Evolutionary conservation across 2,113 vertebrate genomes (phyloP).

Genomic region (Oncorhynchus masou): DNA sequence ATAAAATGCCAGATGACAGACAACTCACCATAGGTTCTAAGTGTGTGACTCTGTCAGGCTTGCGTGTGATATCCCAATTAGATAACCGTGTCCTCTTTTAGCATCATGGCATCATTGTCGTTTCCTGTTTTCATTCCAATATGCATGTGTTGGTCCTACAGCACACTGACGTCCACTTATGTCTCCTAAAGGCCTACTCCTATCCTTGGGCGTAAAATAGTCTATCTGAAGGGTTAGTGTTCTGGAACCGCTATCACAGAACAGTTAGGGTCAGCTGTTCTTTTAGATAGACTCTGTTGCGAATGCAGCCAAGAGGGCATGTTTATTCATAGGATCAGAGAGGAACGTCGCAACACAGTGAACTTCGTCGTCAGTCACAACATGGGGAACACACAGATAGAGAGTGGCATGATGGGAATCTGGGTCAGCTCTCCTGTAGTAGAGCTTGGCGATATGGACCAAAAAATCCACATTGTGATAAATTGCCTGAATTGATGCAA

Average conservation of each 20-base stretch:
- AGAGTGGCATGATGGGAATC: constrained; percentile 17
- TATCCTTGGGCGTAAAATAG: no score
- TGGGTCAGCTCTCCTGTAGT: constrained; percentile 36
- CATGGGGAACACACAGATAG: not conserved
- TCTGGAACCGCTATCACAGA: not conserved
- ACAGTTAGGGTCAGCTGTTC: not conserved
- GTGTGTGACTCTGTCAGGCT: not conserved
- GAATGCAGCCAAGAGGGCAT: not conserved
- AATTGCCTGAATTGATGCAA: no score
- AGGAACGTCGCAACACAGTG: not conserved
- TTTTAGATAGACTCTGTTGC: not conserved
- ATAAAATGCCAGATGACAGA: not conserved
- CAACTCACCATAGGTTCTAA: constrained; percentile 5
- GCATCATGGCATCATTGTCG: not conserved
- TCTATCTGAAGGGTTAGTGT: not conserved
- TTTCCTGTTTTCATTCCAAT: not conserved
- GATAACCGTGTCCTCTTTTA: not conserved
- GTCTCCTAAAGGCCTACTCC: no score
- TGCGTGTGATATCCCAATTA: not conserved
- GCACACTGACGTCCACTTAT: not conserved
- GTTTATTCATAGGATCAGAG: not conserved
- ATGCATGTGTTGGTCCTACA: not conserved
- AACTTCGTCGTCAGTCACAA: not conserved
- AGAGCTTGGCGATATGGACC: no score
- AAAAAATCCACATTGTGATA: no score